Evolutionary conservation across 2,113 vertebrate genomes (phyloP), one percentile per base, ranked within the genome.

Genomic region (Nannobrachium achirus): DNA sequence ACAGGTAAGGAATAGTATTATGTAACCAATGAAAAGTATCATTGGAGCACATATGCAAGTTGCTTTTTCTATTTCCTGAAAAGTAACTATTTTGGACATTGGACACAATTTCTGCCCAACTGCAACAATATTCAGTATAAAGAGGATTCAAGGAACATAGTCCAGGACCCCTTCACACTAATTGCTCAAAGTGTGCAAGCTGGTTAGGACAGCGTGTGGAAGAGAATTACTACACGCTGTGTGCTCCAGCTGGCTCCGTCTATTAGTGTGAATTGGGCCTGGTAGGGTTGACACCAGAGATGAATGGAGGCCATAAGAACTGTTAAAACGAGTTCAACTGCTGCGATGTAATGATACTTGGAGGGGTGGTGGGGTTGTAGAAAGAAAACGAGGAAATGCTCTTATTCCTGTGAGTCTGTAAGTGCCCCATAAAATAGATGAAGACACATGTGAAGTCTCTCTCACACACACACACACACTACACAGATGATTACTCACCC

Each of bases 381-480:
- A 15, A 13, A 10, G n/a, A 38, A n/a, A 25, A 55, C 50, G 1
- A n/a, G 66, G 66, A 62, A 33, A 64, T 40, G 10, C n/a, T 49
- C 14, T 20, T 11, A 4, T 52, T 33, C 25, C 46, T 46, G 59
- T 50, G 53, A 73, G 60, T 25, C 56, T 64, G 25, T 48, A 69
- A 73, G 60, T 56, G 65, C 10, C 66, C 66, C 56, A 70, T 84
- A 79, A 84, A 80, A 80, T 49, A 75, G 63, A 78, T 67, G 60
- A 76, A 71, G 57, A 63, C 63, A 68, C 65, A 66, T 33, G 64
- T 57, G 73, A 82, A 73, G 86, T 86, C 81, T 77, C 59, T 69
- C 65, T 18, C 56, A 33, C 59, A 25, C 42, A 33, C 44, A 64
- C 65, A 45, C 48, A 38, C 69, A 71, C 51, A 68, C 68, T n/a